Conservation (phyloP, 2,113 vertebrate species). For the Suricata suricatta region DNA sequence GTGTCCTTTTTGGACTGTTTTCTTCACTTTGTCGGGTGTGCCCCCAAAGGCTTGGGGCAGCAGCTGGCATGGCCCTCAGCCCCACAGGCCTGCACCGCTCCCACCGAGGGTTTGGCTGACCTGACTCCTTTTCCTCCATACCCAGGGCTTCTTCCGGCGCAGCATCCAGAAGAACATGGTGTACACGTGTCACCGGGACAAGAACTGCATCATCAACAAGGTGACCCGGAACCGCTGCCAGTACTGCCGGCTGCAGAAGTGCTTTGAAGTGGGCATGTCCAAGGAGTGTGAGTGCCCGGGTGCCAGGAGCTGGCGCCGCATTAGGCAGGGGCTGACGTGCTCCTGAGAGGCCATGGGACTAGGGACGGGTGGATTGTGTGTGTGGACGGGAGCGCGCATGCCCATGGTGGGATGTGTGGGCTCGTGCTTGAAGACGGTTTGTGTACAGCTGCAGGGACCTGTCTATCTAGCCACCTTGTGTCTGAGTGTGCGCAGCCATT, state of each 20-base stretch:
- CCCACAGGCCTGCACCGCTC: not conserved
- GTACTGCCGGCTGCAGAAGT: constrained; percentile 99
- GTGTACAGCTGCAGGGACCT: not conserved
- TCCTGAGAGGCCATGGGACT: not conserved
- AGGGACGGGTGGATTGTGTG: not conserved
- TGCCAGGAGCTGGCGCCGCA: fast-evolving
- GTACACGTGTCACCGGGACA: constrained; percentile 98
- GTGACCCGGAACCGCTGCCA: constrained; percentile 99
- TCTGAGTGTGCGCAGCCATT: not conserved
- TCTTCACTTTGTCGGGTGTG: not conserved
- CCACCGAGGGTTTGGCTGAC: not conserved
- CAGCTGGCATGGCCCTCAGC: not conserved
- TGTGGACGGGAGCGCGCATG: not conserved
- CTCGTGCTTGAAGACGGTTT: not conserved
- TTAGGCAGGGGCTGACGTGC: not conserved
- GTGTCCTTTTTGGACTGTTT: not conserved
- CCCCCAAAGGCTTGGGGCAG: not conserved
- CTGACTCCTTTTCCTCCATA: not conserved
- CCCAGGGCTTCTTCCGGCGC: constrained; percentile 96
- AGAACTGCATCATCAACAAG: constrained; percentile 99
- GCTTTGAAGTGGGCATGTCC: constrained; percentile 99
- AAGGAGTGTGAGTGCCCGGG: constrained; percentile 94
- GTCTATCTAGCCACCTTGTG: not conserved
- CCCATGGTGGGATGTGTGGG: fast-evolving
- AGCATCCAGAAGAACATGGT: constrained; percentile 99